Conservation (phyloP, 2,797 vertebrate genomes). For the Molossus molossus region DNA sequence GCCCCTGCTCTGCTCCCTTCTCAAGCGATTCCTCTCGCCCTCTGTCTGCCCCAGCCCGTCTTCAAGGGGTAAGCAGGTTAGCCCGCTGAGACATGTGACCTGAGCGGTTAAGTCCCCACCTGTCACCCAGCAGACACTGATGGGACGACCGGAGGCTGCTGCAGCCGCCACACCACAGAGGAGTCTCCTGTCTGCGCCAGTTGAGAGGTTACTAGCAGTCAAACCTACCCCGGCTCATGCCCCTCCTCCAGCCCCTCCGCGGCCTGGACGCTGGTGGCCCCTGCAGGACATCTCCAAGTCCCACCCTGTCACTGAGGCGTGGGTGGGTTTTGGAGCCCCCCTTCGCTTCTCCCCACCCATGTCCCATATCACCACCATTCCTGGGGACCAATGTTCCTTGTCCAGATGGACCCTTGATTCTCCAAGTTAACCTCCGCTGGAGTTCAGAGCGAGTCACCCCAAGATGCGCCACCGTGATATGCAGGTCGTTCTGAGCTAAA, state of each 20-base stretch:
- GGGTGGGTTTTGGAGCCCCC: not conserved
- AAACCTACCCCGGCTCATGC: slow-evolving; percentile 73
- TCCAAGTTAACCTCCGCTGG: not conserved
- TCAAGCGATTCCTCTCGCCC: not conserved
- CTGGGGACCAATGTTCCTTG: not conserved
- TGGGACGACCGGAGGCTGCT: slow-evolving; percentile 77
- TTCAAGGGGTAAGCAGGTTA: slow-evolving; percentile 72
- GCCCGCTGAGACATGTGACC: slow-evolving; percentile 21
- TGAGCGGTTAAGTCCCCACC: slow-evolving; percentile 69
- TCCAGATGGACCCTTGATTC: not conserved
- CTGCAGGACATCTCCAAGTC: not conserved
- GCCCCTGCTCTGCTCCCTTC: not conserved
- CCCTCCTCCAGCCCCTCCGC: not conserved
- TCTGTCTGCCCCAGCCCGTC: not conserved
- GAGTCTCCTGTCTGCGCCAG: slow-evolving; percentile 91
- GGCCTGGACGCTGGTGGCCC: not conserved
- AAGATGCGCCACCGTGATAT: not conserved
- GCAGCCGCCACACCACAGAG: slow-evolving; percentile 88
- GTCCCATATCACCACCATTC: not conserved
- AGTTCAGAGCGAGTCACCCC: not conserved
- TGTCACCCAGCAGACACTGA: slow-evolving; percentile 6
- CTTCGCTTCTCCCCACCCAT: not conserved
- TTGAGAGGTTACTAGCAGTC: slow-evolving; percentile 93
- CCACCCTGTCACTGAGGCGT: not conserved
- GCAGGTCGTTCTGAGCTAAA: not conserved